Percentiles rank a stretch among this genome's conserved stretches.
Evolutionary conservation across 2,113 vertebrate species (phyloP).

Genomic region (Paramormyrops kingsleyae): DNA sequence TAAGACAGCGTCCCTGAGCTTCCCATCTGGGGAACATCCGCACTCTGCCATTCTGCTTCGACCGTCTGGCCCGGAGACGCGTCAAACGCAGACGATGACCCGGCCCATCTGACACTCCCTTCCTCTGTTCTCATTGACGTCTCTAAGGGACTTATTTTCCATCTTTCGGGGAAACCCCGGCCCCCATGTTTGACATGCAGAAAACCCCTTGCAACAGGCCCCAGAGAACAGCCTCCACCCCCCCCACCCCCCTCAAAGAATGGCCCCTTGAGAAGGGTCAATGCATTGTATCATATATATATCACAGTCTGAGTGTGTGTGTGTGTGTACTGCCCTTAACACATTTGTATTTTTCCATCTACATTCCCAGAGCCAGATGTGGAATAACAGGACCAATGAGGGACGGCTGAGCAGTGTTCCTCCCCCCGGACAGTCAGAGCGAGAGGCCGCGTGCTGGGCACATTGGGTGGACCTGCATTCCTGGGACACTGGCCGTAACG

Average conservation of each 20-base stretch:
- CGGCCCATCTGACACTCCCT: conserved; percentile 16
- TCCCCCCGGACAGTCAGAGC: conserved; percentile 26
- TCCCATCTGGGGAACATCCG: conserved; percentile 30
- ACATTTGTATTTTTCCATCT: conserved; percentile 36
- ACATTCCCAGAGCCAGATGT: conserved; percentile 41
- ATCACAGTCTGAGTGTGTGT: not conserved
- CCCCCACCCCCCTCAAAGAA: not conserved
- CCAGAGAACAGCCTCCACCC: not conserved
- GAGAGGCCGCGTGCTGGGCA: conserved; percentile 44
- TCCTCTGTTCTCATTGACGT: not conserved
- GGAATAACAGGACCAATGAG: conserved; percentile 38
- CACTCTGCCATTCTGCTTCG: not conserved
- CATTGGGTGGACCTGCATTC: conserved; percentile 45
- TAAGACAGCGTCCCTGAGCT: not conserved
- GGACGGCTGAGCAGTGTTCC: conserved; percentile 43
- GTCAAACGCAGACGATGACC: conserved; percentile 32
- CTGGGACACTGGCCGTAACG: conserved; percentile 24
- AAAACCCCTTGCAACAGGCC: not conserved
- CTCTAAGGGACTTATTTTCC: not conserved
- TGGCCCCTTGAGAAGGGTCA: not conserved
- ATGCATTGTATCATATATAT: not conserved
- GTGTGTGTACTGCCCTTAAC: not conserved
- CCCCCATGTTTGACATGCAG: not conserved
- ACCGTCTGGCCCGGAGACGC: conserved; percentile 41
- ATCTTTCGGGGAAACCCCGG: not conserved